Conservation (phyloP, 2,113 vertebrate species). For the Otocyon megalotis region DNA sequence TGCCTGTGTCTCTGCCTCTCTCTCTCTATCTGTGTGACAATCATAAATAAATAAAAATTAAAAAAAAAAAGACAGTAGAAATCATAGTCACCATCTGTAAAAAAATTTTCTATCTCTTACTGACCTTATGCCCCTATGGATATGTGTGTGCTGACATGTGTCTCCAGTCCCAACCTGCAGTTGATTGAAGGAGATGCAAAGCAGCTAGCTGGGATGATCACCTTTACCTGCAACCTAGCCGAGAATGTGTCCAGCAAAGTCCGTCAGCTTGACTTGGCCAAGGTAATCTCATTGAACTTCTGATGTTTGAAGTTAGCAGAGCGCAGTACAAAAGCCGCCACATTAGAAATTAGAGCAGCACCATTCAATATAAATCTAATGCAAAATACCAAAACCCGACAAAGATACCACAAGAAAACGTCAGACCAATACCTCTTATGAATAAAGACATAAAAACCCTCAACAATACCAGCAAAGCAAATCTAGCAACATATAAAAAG, state of each 20-base stretch:
- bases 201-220: conserved; percentile 97
- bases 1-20: too few relatives aligned
- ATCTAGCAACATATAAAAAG: conserved; percentile 36
- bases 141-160: conserved; percentile 44
- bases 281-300: conserved; percentile 87
- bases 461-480: not conserved
- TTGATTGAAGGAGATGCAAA: conserved; percentile 97
- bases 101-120: not conserved
- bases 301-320: conserved; percentile 50
- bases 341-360: conserved; percentile 17
- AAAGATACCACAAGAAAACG: conserved; percentile 1
- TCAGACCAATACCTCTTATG: not conserved
- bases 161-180: conserved; percentile 94
- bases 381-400: not conserved
- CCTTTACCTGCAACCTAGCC: conserved; percentile 97
- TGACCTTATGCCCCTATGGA: not conserved
- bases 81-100: not conserved
- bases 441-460: not conserved
- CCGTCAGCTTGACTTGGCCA: conserved; percentile 97
- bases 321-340: not conserved
- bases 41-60: too few relatives aligned
- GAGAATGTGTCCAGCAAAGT: conserved; percentile 99
- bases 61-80: conserved; percentile 51
- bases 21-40: too few relatives aligned
- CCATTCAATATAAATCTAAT: not conserved